Conservation (phyloP, 2,797 vertebrate species). For the Sebastes hubbsi region DNA sequence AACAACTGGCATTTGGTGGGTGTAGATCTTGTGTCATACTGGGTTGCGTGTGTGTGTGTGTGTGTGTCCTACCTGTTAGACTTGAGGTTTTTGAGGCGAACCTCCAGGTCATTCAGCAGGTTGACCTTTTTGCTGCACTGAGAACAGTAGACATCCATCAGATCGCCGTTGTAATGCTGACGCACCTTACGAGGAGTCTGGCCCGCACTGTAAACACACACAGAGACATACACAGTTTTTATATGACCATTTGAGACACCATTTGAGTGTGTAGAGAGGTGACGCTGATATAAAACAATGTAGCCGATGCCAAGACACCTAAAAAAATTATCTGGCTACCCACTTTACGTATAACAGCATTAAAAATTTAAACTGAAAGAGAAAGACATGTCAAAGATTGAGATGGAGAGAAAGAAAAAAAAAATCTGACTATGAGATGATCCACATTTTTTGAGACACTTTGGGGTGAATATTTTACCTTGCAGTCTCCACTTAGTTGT, state of each 20-base stretch:
- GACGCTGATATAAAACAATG: neutral
- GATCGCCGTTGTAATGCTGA: constrained; percentile 86
- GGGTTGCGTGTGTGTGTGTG: neutral
- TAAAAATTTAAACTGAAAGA: neutral
- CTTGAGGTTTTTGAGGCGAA: constrained; percentile 94
- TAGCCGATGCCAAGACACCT: no score
- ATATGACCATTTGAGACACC: neutral
- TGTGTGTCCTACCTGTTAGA: constrained; percentile 87
- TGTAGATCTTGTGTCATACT: neutral
- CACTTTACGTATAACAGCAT: neutral
- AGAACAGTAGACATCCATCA: constrained; percentile 95
- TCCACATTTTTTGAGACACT: neutral
- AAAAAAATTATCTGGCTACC: neutral
- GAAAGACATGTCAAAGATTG: no score
- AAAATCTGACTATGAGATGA: neutral
- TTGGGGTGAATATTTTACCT: neutral
- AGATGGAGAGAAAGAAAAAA: neutral
- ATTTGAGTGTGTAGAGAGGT: neutral
- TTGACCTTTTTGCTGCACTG: constrained; percentile 98
- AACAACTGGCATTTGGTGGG: neutral
- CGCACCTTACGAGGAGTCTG: constrained; percentile 93
- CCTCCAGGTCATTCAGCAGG: constrained; percentile 94
- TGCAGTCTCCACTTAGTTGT: neutral
- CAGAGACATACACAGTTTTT: neutral
- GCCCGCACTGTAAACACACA: constrained; percentile 84